Percentiles rank a stretch among this genome's conserved stretches.
phyloP scores from a whole-genome alignment of 2,113 vertebrate species.

The Callocephalon fimbriatum region DNA sequence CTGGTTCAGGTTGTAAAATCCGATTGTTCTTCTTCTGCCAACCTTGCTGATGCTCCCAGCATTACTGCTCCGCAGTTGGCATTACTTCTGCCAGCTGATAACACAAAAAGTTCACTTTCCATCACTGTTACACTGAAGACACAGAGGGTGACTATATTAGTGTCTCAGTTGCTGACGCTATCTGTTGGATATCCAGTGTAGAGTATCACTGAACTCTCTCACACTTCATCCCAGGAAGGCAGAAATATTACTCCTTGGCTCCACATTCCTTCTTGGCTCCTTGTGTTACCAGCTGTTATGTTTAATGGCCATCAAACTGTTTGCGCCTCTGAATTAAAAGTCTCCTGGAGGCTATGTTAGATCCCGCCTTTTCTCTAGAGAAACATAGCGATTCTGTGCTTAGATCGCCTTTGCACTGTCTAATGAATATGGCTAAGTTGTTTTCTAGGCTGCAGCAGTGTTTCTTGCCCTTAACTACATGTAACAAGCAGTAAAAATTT shows the following conservation, averaged over 20 bases:
- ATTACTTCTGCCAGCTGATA: constrained; percentile 5
- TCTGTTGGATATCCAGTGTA: not conserved
- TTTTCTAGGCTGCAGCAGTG: not conserved
- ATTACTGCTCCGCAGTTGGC: rapidly evolving
- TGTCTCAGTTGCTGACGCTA: not conserved
- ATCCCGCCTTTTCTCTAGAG: constrained; percentile 53
- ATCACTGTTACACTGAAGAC: not conserved
- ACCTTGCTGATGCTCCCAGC: not conserved
- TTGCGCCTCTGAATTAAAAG: constrained; percentile 62
- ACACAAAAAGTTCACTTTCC: constrained; percentile 26
- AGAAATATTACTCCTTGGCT: constrained; percentile 63
- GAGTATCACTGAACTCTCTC: constrained; percentile 59
- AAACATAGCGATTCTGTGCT: not conserved
- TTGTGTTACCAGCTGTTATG: constrained; percentile 51
- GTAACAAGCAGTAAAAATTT: constrained; percentile 4
- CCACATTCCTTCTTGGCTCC: constrained; percentile 51
- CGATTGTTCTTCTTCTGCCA: not conserved
- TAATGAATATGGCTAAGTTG: constrained; percentile 23
- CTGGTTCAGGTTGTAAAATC: not conserved
- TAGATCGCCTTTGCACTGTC: not conserved
- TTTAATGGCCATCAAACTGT: constrained; percentile 67
- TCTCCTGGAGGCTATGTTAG: constrained; percentile 62
- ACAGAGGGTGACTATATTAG: constrained; percentile 33
- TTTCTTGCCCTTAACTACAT: not conserved
- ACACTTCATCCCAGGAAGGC: constrained; percentile 9